Base-by-base conservation (phyloP, 1,140 invertebrate genomes). In the Drosophila nebulosa region DNA sequence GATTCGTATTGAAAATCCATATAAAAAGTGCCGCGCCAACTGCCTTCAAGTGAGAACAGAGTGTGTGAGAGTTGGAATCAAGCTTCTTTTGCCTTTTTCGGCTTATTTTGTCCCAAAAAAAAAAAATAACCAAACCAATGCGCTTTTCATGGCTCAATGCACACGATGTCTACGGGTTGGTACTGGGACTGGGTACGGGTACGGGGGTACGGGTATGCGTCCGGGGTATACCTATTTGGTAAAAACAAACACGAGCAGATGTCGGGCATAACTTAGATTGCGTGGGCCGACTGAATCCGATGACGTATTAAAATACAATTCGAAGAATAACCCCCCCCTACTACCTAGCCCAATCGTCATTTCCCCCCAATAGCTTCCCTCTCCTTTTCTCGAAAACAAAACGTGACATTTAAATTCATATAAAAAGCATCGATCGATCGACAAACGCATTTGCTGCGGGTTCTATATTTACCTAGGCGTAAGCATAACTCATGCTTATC, bases 241-340 rank as follows among this genome's bases (percentile, higher is more conserved):
- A 58, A 86, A 86, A 88, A 89, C 83, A 88, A 86, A 86, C 74
- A 83, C 78, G 84, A 81, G 76, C 83, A 88, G 83, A 88, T 88
- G 83, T 88, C 75, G 70, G 61, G 70, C 70, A 81, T 86, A 81
- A 86, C 62, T 86, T 83, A 88, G 69, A 80, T 83, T 85, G 80
- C 81, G 80, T 85, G 80, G 80, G 80, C 59, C 59, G 63, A 75
- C 78, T 86, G 60, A 79, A 88, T 79, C 78, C 78, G 79, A 84
- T 89, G 84, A 89, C 83, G 84, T 78, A 88, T 88, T 88, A 79
- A 88, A 88, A 88, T 78, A 72, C 75, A 64, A 79, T 88, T 88
- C 64, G 52, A 59, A 53, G 61, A 72, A 58, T 62, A 35, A 36
- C 57, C 53, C 6, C 50, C 18, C 46, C n/a, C 10, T 56, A 56